Conservation (phyloP, 2,113 vertebrate species). For the Bubo blakistoni region DNA sequence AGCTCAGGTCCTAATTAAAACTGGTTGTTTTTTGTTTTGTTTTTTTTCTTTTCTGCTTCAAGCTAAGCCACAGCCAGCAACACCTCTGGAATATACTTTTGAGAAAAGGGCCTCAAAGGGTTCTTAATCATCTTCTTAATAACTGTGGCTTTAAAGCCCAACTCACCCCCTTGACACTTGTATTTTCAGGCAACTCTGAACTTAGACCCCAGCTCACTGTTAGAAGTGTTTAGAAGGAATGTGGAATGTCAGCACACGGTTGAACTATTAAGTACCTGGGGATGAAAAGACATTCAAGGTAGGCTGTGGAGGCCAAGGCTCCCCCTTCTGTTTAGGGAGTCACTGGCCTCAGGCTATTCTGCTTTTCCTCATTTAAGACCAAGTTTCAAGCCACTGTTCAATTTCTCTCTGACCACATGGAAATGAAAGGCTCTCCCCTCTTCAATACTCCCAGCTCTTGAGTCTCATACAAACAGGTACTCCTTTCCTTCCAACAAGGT, state of each 20-base stretch:
- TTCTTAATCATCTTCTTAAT: fast-evolving
- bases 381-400: background rate
- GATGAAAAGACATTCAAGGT: background rate
- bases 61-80: background rate
- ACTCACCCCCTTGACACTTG: fast-evolving
- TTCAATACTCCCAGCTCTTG: background rate
- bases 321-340: background rate
- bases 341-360: background rate
- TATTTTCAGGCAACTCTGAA: background rate
- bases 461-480: background rate
- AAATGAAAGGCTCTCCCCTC: background rate
- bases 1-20: background rate
- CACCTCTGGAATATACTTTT: background rate
- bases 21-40: fast-evolving
- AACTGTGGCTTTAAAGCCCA: background rate
- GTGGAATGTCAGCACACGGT: background rate
- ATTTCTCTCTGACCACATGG: background rate
- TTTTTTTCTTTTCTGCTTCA: too few relatives aligned
- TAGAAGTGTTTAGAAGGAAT: background rate
- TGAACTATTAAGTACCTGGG: background rate
- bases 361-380: background rate
- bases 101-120: background rate
- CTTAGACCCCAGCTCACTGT: background rate
- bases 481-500: background rate
- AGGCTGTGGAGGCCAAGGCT: background rate